Percentiles rank a stretch among this genome's conserved stretches.
Conservation (phyloP, 2,888 invertebrate species). For the Eulithis prunata region DNA sequence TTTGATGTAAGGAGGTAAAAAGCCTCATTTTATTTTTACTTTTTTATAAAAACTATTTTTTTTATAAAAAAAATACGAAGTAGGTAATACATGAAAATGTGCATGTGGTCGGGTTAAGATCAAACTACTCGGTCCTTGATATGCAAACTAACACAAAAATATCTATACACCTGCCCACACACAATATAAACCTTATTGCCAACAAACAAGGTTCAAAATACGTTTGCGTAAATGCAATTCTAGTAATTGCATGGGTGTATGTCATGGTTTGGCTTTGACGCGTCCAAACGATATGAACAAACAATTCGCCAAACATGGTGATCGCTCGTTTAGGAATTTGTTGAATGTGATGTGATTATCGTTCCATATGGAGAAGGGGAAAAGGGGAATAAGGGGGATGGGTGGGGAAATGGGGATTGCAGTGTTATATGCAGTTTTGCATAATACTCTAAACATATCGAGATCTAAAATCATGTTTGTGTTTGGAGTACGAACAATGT, state of each 20-base stretch:
- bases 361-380: conserved; percentile 7
- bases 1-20: too few relatives aligned
- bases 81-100: too few relatives aligned
- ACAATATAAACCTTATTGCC: not conserved
- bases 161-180: conserved; percentile 1
- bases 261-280: conserved; percentile 66
- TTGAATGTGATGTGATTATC: conserved; percentile 26
- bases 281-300: conserved; percentile 63
- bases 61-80: too few relatives aligned
- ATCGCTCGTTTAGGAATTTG: conserved; percentile 30
- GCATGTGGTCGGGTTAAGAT: conserved; percentile 8
- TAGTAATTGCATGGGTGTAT: conserved; percentile 50
- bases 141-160: conserved; percentile 25
- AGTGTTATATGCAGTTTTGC: conserved; percentile 3
- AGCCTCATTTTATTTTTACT: too few relatives aligned
- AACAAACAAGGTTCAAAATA: conserved; percentile 14
- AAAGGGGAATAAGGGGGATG: not conserved
- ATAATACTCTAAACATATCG: conserved; percentile 7
- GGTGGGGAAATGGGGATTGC: not conserved
- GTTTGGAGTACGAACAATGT: too few relatives aligned
- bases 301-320: conserved; percentile 56
- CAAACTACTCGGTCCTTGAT: conserved; percentile 6
- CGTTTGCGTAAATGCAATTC: not conserved
- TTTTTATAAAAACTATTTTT: too few relatives aligned
- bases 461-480: too few relatives aligned